Evolutionary conservation across 1,140 invertebrate species (phyloP).

Genomic region (Sitophilus oryzae): DNA sequence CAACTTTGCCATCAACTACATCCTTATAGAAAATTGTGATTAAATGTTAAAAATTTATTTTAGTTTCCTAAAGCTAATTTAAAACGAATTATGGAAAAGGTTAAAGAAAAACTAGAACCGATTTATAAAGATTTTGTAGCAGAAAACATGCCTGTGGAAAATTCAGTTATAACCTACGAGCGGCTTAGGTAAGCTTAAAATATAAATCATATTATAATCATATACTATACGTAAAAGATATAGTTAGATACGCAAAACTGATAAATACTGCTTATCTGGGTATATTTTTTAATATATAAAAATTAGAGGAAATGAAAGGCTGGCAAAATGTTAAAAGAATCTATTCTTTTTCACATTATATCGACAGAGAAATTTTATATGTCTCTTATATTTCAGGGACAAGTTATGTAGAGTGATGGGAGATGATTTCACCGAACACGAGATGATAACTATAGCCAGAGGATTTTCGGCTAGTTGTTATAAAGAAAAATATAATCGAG

Average conservation of each 20-base stretch:
- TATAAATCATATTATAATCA: too few species aligned
- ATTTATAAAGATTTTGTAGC: constrained; percentile 69
- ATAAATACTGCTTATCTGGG: too few species aligned
- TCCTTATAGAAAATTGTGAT: too few species aligned
- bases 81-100: constrained; percentile 62
- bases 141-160: constrained; percentile 54
- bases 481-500: constrained; percentile 32
- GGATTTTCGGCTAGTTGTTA: constrained; percentile 51
- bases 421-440: constrained; percentile 66
- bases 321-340: too few species aligned
- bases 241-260: too few species aligned
- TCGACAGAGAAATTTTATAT: too few species aligned
- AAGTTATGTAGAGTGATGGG: constrained; percentile 46
- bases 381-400: constrained; percentile 20
- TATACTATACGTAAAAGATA: too few species aligned
- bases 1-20: too few species aligned
- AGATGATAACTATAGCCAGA: constrained; percentile 67
- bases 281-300: too few species aligned
- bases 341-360: too few species aligned
- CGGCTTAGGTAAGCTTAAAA: constrained; percentile 30
- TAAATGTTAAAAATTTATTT: too few species aligned
- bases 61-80: constrained; percentile 68
- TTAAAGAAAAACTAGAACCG: constrained; percentile 54
- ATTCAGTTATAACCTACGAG: constrained; percentile 39
- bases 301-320: too few species aligned